These are phyloP conservation scores for Pitangus sulphuratus DNA, from an alignment of 2,797 vertebrate species.

Conservation along the genomic window DNA sequence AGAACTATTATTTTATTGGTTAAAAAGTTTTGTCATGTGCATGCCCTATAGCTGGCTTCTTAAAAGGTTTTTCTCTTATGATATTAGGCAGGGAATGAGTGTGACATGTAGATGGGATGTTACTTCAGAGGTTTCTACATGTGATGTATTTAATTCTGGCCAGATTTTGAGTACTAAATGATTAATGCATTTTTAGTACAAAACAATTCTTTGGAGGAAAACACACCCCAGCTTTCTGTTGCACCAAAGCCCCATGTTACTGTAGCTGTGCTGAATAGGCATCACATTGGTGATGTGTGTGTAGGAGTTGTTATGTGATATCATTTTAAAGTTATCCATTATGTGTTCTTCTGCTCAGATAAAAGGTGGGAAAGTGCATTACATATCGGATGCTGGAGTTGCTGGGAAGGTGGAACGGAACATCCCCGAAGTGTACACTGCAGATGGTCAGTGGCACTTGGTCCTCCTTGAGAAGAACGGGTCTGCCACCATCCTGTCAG, in stretches of 20 bases:
- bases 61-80: not conserved
- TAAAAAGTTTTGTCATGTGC: not conserved
- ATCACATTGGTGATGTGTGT: accelerated
- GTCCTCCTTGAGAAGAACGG: slow-evolving; percentile 86
- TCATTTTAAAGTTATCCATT: accelerated
- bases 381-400: slow-evolving; percentile 90
- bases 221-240: not conserved
- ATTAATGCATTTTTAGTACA: not conserved
- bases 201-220: not conserved
- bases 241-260: accelerated
- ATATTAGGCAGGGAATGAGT: not conserved
- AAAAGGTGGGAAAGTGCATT: slow-evolving; percentile 92
- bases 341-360: slow-evolving; percentile 75
- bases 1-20: not conserved
- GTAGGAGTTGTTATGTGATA: too few species aligned
- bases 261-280: not conserved
- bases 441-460: slow-evolving; percentile 94
- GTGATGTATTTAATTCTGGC: not conserved
- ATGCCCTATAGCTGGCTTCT: not conserved
- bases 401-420: slow-evolving; percentile 93
- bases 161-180: not conserved
- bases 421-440: slow-evolving; percentile 82
- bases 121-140: not conserved
- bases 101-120: not conserved
- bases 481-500: slow-evolving; percentile 81